phyloP scores from a whole-genome alignment of 1,140 invertebrate species.

The Chymomyza costata region DNA sequence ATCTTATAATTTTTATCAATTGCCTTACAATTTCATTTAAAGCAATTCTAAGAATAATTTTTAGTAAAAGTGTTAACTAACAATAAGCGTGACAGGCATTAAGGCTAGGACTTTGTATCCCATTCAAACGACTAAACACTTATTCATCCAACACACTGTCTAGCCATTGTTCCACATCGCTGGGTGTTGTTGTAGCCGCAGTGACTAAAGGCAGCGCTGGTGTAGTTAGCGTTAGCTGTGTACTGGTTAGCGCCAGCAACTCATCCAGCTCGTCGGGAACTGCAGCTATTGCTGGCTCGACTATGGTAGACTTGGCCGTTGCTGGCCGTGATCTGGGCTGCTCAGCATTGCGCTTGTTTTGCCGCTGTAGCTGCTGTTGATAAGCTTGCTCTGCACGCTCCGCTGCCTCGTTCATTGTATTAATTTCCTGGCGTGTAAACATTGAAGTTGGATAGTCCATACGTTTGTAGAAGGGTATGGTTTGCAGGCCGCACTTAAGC shows the following conservation, averaged over 20 bases:
- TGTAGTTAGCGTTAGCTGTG: conserved; percentile 24
- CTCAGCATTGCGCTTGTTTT: conserved; percentile 17
- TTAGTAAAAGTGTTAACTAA: too few relatives aligned
- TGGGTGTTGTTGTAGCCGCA: conserved; percentile 42
- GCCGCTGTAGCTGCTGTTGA: conserved; percentile 44
- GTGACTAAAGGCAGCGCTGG: conserved; percentile 39
- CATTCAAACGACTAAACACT: too few relatives aligned
- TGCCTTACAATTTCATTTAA: too few relatives aligned
- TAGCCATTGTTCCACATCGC: conserved; percentile 71
- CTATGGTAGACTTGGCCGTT: conserved; percentile 31
- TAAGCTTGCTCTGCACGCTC: conserved; percentile 53
- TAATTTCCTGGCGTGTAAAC: conserved; percentile 54
- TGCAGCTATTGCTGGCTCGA: neutral
- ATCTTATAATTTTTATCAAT: too few relatives aligned
- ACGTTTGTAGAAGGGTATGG: conserved; percentile 70
- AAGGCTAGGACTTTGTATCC: too few relatives aligned
- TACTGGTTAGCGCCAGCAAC: conserved; percentile 52
- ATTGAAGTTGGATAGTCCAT: conserved; percentile 59
- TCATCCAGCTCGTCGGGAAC: conserved; percentile 59
- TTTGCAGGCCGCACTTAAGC: conserved; percentile 56
- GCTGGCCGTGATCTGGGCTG: conserved; percentile 18
- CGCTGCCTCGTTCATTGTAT: conserved; percentile 51
- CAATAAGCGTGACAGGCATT: too few relatives aligned
- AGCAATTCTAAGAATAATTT: too few relatives aligned
- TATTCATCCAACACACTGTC: conserved; percentile 65